Evolutionary conservation across 2,888 invertebrate genomes (phyloP).

Genomic region (Papilio protenor): DNA sequence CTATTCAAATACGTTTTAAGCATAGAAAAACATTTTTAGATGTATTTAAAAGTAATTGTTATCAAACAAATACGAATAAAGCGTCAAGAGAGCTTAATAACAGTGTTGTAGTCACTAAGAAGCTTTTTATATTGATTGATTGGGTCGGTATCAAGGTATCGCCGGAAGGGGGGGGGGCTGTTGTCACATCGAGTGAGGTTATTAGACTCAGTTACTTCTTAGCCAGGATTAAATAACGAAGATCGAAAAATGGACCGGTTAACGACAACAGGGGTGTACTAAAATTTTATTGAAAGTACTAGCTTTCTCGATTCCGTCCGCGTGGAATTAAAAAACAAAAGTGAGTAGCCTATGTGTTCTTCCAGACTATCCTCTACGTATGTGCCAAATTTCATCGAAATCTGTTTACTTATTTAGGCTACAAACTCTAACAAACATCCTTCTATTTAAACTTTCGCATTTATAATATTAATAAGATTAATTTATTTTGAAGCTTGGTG

Average conservation of each 20-base stretch:
- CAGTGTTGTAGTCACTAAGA: constrained; percentile 18
- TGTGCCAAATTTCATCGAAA: too few relatives aligned
- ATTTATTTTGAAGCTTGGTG: background rate
- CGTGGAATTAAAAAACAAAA: too few relatives aligned
- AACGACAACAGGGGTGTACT: constrained; percentile 3
- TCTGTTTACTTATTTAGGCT: too few relatives aligned
- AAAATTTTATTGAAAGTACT: background rate
- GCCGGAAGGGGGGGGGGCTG: constrained; percentile 40
- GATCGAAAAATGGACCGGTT: constrained; percentile 64
- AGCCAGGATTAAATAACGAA: constrained; percentile 68
- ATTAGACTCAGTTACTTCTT: constrained; percentile 48
- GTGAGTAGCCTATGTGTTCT: too few relatives aligned
- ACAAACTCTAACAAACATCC: too few relatives aligned
- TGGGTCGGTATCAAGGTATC: constrained; percentile 35
- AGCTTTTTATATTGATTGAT: constrained; percentile 37
- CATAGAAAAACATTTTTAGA: background rate
- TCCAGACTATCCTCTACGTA: too few relatives aligned
- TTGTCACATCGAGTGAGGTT: constrained; percentile 40
- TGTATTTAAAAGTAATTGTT: background rate
- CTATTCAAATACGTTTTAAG: background rate
- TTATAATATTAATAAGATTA: too few relatives aligned
- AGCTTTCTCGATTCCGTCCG: too few relatives aligned
- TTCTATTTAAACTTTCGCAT: too few relatives aligned
- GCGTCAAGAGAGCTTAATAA: constrained; percentile 10
- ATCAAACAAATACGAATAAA: background rate